These are phyloP conservation scores for Falco punctatus DNA, from an alignment of 2,113 vertebrate genomes.

Conservation along the genomic window DNA sequence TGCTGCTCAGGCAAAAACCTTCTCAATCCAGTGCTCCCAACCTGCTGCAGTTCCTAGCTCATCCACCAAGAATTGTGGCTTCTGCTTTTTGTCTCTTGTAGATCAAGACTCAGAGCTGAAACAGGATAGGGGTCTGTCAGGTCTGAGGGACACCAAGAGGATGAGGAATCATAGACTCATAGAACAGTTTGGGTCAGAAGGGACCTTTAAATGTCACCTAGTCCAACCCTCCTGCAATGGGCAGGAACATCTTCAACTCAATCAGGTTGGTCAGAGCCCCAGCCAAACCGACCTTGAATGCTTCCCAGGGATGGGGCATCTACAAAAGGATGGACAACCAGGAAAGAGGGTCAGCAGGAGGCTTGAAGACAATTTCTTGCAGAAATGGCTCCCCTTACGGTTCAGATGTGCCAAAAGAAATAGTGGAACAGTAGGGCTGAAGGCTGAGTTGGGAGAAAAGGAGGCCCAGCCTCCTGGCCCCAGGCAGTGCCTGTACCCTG, in stretches of 20 bases:
- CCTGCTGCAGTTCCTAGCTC: not conserved
- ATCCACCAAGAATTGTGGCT: not conserved
- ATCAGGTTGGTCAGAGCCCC: fast-evolving
- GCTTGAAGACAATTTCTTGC: not conserved
- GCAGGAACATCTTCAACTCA: not conserved
- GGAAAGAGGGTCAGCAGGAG: not conserved
- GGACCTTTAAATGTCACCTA: not conserved
- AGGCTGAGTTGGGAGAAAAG: not conserved
- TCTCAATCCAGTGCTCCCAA: not conserved
- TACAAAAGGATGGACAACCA: not conserved
- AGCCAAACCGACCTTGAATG: fast-evolving
- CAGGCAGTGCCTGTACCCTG: not conserved
- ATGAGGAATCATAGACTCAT: not conserved
- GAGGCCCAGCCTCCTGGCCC: not conserved
- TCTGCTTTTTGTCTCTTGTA: not conserved
- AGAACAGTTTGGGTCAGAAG: not conserved
- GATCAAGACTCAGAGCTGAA: not conserved
- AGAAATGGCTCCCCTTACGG: not conserved
- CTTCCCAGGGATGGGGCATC: not conserved
- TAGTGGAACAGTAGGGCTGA: not conserved
- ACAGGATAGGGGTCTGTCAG: not conserved
- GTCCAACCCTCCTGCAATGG: not conserved
- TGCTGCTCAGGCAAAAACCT: not conserved
- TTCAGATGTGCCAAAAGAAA: not conserved
- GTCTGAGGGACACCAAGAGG: not conserved